phyloP scores from a whole-genome alignment of 1,140 invertebrate genomes.

The Atta texana region DNA sequence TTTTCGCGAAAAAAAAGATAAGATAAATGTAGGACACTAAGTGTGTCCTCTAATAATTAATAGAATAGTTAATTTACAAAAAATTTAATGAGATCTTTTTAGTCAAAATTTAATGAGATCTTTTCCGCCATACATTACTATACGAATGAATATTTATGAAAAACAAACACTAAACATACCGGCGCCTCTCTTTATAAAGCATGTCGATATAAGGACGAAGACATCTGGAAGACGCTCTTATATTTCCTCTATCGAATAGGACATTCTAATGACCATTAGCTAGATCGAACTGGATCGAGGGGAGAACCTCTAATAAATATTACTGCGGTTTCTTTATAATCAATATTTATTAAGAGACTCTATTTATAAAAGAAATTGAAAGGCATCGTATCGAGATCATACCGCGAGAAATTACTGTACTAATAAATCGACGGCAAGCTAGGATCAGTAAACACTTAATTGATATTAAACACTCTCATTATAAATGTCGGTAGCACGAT shows the following conservation, averaged over 20 bases:
- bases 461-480: not conserved
- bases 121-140: slow-evolving; percentile 8
- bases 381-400: not conserved
- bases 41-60: slow-evolving; percentile 25
- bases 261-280: not conserved
- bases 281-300: not conserved
- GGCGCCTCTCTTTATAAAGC: slow-evolving; percentile 9
- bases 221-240: not conserved
- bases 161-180: slow-evolving; percentile 69
- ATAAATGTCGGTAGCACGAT: slow-evolving; percentile 34
- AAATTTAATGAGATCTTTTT: slow-evolving; percentile 10
- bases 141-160: slow-evolving; percentile 79
- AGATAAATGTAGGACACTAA: not conserved
- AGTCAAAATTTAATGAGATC: not conserved
- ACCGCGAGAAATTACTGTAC: not conserved
- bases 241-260: not conserved
- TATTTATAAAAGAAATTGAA: not conserved
- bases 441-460: slow-evolving; percentile 46
- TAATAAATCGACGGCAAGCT: slow-evolving; percentile 23
- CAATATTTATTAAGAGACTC: slow-evolving; percentile 30
- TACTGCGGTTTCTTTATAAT: not conserved
- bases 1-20: not conserved
- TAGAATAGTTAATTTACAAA: slow-evolving; percentile 20
- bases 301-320: slow-evolving; percentile 10
- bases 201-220: not conserved